Conservation (phyloP, 2,113 vertebrate species). For the Xenopus laevis region DNA sequence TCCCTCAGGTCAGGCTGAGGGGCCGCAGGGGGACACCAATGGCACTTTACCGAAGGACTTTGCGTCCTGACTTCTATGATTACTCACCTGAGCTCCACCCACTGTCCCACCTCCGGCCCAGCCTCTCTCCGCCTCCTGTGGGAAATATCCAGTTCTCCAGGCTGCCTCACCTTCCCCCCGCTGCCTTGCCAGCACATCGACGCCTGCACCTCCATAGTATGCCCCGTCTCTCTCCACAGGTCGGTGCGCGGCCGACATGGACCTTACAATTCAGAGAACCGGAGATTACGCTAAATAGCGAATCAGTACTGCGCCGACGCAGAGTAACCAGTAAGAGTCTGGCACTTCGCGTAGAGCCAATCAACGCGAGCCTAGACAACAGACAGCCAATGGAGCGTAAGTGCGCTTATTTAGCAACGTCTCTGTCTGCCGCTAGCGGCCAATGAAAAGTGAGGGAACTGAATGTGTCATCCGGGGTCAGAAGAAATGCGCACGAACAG, state of each 20-base stretch:
- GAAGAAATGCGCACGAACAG: no score
- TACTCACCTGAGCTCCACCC: conserved; percentile 9
- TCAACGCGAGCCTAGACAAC: not conserved
- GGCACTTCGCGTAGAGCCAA: not conserved
- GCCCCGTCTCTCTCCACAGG: conserved; percentile 24
- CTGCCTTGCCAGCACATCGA: conserved; percentile 22
- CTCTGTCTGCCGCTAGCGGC: not conserved
- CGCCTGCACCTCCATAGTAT: conserved; percentile 1
- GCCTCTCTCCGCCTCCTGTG: conserved; percentile 14
- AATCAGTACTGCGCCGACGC: conserved; percentile 37
- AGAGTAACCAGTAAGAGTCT: not conserved
- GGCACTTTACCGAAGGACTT: no score
- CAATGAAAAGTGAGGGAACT: conserved; percentile 16
- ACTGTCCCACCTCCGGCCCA: conserved; percentile 13
- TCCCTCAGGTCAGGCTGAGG: no score
- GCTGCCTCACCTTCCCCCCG: conserved; percentile 4
- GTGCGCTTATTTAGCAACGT: not conserved
- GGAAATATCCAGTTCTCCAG: conserved; percentile 22
- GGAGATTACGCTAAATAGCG: conserved; percentile 46
- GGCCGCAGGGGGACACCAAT: no score
- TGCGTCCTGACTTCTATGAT: no score
- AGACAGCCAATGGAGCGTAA: not conserved
- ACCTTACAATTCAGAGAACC: not conserved
- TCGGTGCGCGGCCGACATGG: conserved; percentile 31
- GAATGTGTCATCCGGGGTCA: not conserved